A percentile compares a stretch with the other conserved stretches of the same genome.
These are phyloP conservation scores for Bombus difficillimus DNA, from an alignment of 1,140 invertebrate species.

Conservation along the genomic window DNA sequence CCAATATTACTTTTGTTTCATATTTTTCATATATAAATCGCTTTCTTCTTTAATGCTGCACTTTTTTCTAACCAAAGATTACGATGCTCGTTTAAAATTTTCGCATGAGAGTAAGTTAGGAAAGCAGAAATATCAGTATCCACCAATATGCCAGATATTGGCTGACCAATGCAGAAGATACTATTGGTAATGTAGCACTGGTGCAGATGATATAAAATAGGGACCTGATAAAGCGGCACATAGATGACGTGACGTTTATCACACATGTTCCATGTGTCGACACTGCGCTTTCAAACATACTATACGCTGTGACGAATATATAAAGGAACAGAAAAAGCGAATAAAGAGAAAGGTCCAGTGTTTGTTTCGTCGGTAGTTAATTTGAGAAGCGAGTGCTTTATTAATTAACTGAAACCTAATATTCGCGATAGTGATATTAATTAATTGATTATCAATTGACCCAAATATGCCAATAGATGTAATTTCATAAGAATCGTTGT, in stretches of 20 bases:
- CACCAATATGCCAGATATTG: slow-evolving; percentile 71
- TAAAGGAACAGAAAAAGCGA: background rate
- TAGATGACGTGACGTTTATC: slow-evolving; percentile 64
- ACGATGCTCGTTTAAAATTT: background rate
- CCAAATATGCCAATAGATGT: too few species aligned
- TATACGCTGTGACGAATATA: background rate
- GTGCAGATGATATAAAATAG: slow-evolving; percentile 64
- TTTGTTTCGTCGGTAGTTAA: background rate
- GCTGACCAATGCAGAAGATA: slow-evolving; percentile 68
- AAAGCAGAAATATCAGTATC: slow-evolving; percentile 30
- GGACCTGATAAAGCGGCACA: slow-evolving; percentile 65
- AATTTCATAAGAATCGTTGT: too few species aligned
- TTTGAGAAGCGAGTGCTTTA: background rate
- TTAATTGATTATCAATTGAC: too few species aligned
- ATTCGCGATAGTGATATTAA: background rate
- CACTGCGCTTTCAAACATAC: slow-evolving; percentile 60
- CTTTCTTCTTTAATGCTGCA: background rate
- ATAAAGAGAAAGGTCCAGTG: background rate
- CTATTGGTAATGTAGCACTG: slow-evolving; percentile 48
- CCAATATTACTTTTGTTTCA: background rate
- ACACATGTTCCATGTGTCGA: slow-evolving; percentile 68
- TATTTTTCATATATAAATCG: background rate
- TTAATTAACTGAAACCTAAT: background rate
- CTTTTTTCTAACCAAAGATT: background rate
- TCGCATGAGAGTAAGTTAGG: slow-evolving; percentile 7